Base-by-base conservation (phyloP, 2,797 vertebrate genomes). In the Lagorchestes hirsutus region DNA sequence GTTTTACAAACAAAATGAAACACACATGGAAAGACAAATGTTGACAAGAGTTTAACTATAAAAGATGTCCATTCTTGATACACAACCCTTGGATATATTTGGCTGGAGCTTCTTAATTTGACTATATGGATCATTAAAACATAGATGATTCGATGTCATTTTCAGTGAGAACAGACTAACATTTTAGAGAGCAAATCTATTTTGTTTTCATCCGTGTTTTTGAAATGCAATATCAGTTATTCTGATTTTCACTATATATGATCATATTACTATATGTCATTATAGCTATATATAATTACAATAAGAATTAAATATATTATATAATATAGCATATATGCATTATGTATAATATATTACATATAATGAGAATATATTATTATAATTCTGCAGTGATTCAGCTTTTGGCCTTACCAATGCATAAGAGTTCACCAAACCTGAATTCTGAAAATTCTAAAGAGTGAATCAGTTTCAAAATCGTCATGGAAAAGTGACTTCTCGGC, bases 361-460 rank as follows among this genome's bases (percentile, higher is more conserved):
- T 52, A 52, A 6, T 52, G 99, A 99, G 96, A 99, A 99, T 0
- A 99, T 99, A 98, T 99, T 99, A 96, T 99, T 99, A 59, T 99
- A 99, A 97, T 99, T 99, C 27, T 99, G 99, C 59, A 99, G 98
- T 0, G 99, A 99, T 98, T 99, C 99, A 5, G 99, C 99, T 0
- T 99, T 99, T 0, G 99, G 99, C 99, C 99, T 99, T 16, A 99
- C 99, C 99, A 2, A 99, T 99, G 98, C 99, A 99, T 40, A 11
- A 99, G 99, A 0, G 99, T 99, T 46, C 99, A 99, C 95, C 99
- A 98, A 96, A 99, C 99, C 98, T 52, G 52, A 52, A 52, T 52
- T 8, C 99, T 99, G 46, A 99, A 99, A 98, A 99, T 99, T 97
- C 99, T 99, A 98, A 99, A 99, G 54, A 99, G 99, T 95, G 99